Evolutionary conservation across 1,140 invertebrate genomes (phyloP).

Genomic region (Steinernema khuongi): DNA sequence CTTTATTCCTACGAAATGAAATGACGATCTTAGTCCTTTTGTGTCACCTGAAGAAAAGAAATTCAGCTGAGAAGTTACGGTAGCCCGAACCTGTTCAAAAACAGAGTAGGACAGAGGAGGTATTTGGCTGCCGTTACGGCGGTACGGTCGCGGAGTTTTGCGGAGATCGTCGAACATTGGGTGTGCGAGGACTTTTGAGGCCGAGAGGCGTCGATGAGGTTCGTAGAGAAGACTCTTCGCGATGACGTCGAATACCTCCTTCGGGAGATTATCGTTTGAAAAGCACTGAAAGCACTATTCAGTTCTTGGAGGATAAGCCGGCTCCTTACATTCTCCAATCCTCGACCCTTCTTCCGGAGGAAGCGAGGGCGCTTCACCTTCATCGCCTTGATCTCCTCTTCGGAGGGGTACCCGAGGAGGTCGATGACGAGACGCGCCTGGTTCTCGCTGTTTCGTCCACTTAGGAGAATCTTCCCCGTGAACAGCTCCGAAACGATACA

Average conservation of each 20-base stretch:
- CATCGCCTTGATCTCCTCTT: slow-evolving; percentile 38
- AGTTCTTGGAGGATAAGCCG: neutral
- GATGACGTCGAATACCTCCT: neutral
- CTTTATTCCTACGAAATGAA: too few relatives aligned
- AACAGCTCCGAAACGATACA: slow-evolving; percentile 88
- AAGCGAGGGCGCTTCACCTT: slow-evolving; percentile 28
- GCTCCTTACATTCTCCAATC: slow-evolving; percentile 24
- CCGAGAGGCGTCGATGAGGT: neutral
- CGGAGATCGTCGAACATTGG: neutral
- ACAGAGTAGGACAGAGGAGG: neutral
- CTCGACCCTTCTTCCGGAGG: slow-evolving; percentile 20
- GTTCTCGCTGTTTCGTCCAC: slow-evolving; percentile 96
- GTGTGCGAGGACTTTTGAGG: neutral
- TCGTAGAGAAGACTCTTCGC: neutral
- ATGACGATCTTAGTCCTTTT: neutral
- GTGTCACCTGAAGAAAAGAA: neutral
- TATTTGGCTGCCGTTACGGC: neutral
- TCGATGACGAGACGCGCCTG: slow-evolving; percentile 98
- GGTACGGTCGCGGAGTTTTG: neutral
- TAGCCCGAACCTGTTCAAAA: neutral
- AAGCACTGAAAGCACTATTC: neutral
- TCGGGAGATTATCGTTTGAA: neutral
- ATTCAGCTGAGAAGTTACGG: neutral
- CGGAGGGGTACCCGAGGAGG: slow-evolving; percentile 86
- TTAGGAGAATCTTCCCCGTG: slow-evolving; percentile 90